A percentile compares a stretch with the other conserved stretches of the same genome.
These are phyloP conservation scores for Yoshiicerus persimilis DNA, from an alignment of 1,140 invertebrate species.

Conservation along the genomic window DNA sequence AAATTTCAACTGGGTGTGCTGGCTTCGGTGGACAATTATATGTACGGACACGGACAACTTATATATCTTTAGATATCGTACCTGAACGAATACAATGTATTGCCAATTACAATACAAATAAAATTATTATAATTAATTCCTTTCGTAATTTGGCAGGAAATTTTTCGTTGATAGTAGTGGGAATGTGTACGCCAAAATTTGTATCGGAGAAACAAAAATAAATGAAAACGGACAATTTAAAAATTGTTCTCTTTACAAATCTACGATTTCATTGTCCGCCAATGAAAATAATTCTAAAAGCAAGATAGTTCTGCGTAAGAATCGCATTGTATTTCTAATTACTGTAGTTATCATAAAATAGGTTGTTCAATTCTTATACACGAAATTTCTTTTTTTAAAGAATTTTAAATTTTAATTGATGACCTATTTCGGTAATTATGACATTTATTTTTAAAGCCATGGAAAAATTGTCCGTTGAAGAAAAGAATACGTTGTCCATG, in stretches of 20 bases:
- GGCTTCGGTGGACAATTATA: background rate
- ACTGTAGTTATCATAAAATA: no score
- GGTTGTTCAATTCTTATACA: background rate
- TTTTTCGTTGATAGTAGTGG: background rate
- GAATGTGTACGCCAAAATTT: background rate
- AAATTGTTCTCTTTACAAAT: background rate
- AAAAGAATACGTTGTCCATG: background rate
- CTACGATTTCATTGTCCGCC: background rate
- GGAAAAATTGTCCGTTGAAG: background rate
- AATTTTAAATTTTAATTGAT: no score
- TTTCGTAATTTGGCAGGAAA: background rate
- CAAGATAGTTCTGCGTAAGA: background rate
- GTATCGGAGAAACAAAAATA: background rate
- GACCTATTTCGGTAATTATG: no score
- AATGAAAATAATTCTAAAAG: background rate
- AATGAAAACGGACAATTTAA: background rate
- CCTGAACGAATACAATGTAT: no score
- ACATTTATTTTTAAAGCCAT: background rate
- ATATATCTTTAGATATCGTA: no score
- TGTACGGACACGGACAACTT: no score
- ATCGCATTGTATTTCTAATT: background rate
- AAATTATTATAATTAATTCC: background rate
- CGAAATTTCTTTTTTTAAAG: no score
- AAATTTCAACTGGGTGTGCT: background rate
- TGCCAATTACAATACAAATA: background rate